These are phyloP conservation scores for Trissolcus basalis DNA, from an alignment of 1,140 invertebrate genomes.

Conservation along the genomic window DNA sequence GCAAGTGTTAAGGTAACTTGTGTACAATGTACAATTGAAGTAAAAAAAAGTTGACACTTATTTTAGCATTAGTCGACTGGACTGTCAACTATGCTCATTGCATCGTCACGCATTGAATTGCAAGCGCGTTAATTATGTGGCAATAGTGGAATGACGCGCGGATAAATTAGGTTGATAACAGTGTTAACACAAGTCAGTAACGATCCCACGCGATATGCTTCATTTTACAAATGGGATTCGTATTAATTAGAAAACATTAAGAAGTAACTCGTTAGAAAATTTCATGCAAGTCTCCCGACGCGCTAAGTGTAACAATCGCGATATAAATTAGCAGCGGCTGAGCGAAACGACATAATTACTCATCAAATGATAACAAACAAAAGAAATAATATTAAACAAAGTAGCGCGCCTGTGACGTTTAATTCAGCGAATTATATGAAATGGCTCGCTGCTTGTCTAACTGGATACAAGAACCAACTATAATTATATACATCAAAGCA, in stretches of 20 bases:
- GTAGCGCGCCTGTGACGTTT: slow-evolving; percentile 9
- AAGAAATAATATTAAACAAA: slow-evolving; percentile 14
- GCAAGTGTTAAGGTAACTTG: too few species aligned
- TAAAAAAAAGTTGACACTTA: slow-evolving; percentile 48
- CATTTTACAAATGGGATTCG: slow-evolving; percentile 50
- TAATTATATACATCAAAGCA: not conserved
- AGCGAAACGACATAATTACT: slow-evolving; percentile 36
- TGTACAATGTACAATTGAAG: too few species aligned
- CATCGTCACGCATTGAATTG: slow-evolving; percentile 68
- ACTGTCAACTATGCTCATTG: slow-evolving; percentile 58
- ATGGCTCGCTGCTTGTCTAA: slow-evolving; percentile 1
- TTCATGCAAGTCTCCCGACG: slow-evolving; percentile 4
- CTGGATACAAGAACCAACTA: not conserved
- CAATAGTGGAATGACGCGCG: slow-evolving; percentile 60
- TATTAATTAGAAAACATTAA: slow-evolving; percentile 52
- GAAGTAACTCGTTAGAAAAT: slow-evolving; percentile 37
- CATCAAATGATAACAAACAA: slow-evolving; percentile 22
- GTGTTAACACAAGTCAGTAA: slow-evolving; percentile 40
- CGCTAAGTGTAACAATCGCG: slow-evolving; percentile 25
- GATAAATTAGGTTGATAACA: slow-evolving; percentile 54
- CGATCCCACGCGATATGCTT: slow-evolving; percentile 44
- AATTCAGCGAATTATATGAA: slow-evolving; percentile 15
- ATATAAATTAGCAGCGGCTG: slow-evolving; percentile 30
- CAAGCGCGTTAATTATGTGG: slow-evolving; percentile 70
- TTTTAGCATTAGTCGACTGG: slow-evolving; percentile 49